These are phyloP conservation scores for Cacoxenus indagator DNA, from an alignment of 2,888 invertebrate genomes.

Conservation along the genomic window DNA sequence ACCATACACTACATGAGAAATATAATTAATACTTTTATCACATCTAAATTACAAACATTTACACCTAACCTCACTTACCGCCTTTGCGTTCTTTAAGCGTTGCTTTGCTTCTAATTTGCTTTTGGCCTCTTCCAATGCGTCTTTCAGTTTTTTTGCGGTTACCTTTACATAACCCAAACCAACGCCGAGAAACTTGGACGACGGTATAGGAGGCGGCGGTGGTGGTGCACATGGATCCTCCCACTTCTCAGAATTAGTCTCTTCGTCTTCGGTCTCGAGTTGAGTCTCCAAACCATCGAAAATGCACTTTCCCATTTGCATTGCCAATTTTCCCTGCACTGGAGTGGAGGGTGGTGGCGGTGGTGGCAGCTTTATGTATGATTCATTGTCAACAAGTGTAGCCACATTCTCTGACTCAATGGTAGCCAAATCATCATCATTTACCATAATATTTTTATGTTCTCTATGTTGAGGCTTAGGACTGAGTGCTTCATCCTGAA, in stretches of 20 bases:
- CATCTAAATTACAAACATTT: background rate
- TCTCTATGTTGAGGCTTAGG: slow-evolving; percentile 37
- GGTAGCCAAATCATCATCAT: slow-evolving; percentile 24
- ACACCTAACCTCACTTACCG: slow-evolving; percentile 5
- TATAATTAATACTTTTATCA: no score
- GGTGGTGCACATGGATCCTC: slow-evolving; percentile 54
- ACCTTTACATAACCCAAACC: slow-evolving; percentile 40
- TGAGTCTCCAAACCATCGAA: background rate
- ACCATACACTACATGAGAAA: no score
- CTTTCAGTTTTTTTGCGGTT: slow-evolving; percentile 47
- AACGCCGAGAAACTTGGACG: slow-evolving; percentile 21
- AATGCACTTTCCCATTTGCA: background rate
- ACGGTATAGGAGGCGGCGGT: slow-evolving; percentile 51
- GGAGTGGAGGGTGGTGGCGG: slow-evolving; percentile 63
- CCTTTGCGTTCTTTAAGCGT: slow-evolving; percentile 24
- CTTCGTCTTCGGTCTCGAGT: slow-evolving; percentile 45
- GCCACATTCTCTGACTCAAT: slow-evolving; percentile 32
- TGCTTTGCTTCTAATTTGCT: slow-evolving; percentile 47
- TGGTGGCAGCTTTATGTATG: slow-evolving; percentile 46
- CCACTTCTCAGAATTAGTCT: slow-evolving; percentile 48
- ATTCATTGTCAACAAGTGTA: slow-evolving; percentile 40
- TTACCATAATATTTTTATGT: slow-evolving; percentile 33
- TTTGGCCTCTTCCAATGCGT: slow-evolving; percentile 53
- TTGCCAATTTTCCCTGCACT: slow-evolving; percentile 39
- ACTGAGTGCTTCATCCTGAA: background rate